Base-by-base conservation (phyloP, 2,113 vertebrate genomes). In the Gallinago undulata region DNA sequence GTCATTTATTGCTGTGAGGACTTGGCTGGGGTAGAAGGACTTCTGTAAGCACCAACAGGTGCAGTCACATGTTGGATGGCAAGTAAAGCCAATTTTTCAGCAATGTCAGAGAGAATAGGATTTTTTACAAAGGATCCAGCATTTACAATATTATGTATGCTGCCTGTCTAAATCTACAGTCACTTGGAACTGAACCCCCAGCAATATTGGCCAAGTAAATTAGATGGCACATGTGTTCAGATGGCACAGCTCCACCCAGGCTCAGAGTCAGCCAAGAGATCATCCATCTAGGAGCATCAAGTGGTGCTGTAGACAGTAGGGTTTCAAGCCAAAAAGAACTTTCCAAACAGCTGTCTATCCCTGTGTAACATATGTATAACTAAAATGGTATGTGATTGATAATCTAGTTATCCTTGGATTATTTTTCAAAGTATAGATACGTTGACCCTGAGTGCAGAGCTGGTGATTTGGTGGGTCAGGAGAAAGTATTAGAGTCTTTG, bases 171-270 rank as follows among this genome's bases (percentile, higher is more conserved):
- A 96, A 96, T 63, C 78, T 92, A 88, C 13, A n/a, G 95, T 88
- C 95, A 84, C 81, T 97, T 97, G 95, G 96, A 93, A 84, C 67
- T 85, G 80, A 87, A 89, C 28, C 25, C 45, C 28, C 48, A 31
- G 59, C 2, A 1, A 51, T 78, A 60, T 28, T 78, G 93, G 96
- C 97, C 96, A 97, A 97, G 93, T 86, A 95, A 96, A 97, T 97
- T 95, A 94, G 91, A 92, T 74, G 84, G 91, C 97, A 85, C 97
- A 97, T 97, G 96, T 97, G 96, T 92, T 97, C 94, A 95, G 73
- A 96, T 97, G 97, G 97, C 96, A 91, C 50, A 41, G 64, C 72
- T 96, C 94, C 94, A 94, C 75, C 69, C 86, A 62, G 83, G 45
- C 69, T 95, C 81, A 67, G 92, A 96, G 78, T 89, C 88, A 96